Evolutionary conservation across 23 tunicate genomes (phyloP).

Genomic region (Styela clava): DNA sequence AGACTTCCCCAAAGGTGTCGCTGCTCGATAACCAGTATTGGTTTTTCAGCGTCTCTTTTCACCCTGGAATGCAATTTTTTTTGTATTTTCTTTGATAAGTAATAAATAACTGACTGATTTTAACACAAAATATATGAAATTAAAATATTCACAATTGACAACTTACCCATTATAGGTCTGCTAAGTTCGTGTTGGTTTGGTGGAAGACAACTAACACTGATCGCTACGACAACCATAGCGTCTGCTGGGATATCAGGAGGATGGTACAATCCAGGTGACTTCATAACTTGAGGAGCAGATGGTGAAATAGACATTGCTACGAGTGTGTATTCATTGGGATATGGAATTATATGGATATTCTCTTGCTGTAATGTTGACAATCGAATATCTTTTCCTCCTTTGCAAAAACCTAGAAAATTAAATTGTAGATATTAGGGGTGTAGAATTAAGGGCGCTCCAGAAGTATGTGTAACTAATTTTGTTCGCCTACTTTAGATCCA

Average conservation of each 20-base stretch:
- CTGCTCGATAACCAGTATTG: too few species aligned
- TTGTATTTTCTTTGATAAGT: too few species aligned
- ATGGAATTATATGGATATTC: constrained; percentile 28
- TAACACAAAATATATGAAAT: too few species aligned
- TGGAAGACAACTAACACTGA: constrained; percentile 61
- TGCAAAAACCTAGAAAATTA: constrained; percentile 53
- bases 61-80: too few species aligned
- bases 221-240: constrained; percentile 50
- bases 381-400: constrained; percentile 80
- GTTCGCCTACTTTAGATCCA: too few species aligned
- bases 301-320: constrained; percentile 49
- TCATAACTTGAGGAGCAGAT: constrained; percentile 13
- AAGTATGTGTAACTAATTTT: too few species aligned
- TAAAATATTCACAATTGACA: too few species aligned
- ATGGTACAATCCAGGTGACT: constrained; percentile 13
- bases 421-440: neutral
- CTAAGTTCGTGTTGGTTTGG: constrained; percentile 31
- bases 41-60: too few species aligned
- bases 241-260: constrained; percentile 27
- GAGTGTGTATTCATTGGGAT: constrained; percentile 54
- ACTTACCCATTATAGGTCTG: constrained; percentile 67
- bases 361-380: constrained; percentile 51
- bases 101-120: too few species aligned
- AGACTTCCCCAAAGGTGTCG: too few species aligned
- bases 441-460: too few species aligned